Conservation (phyloP, 2,113 vertebrate species). For the Melozone crissalis region DNA sequence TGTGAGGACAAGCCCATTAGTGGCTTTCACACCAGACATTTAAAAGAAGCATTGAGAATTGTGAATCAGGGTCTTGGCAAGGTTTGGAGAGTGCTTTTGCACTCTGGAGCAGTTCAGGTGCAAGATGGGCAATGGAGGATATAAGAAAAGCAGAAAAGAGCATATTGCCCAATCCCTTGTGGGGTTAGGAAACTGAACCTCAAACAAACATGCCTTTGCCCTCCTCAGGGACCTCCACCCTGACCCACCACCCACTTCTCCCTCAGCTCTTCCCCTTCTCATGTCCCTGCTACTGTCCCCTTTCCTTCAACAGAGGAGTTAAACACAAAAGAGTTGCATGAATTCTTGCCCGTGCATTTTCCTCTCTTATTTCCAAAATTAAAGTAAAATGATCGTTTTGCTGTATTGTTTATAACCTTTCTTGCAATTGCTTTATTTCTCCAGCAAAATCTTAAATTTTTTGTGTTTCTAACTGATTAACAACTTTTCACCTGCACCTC, state of each 20-base stretch:
- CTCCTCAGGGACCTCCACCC: not conserved
- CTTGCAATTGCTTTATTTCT: not conserved
- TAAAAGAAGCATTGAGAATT: not conserved
- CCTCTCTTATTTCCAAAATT: not conserved
- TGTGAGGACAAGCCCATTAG: not conserved
- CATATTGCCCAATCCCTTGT: accelerated
- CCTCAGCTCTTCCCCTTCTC: not conserved
- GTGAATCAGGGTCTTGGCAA: not conserved
- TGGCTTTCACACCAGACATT: not conserved
- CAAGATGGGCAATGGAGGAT: not conserved
- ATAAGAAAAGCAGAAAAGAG: not conserved
- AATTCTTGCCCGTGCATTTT: not conserved
- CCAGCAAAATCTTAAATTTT: not conserved
- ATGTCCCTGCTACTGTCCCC: not conserved
- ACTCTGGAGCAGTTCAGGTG: not conserved
- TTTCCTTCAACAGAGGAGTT: not conserved
- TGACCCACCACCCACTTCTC: not conserved
- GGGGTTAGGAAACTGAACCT: not conserved
- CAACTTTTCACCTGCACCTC: not conserved
- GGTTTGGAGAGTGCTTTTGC: not conserved
- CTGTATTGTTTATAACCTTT: not conserved
- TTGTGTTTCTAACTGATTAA: not conserved
- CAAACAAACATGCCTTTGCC: not conserved
- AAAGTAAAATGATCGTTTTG: not conserved
- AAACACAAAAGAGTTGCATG: not conserved